phyloP scores from a whole-genome alignment of 2,113 vertebrate species.

The Perccottus glenii region DNA sequence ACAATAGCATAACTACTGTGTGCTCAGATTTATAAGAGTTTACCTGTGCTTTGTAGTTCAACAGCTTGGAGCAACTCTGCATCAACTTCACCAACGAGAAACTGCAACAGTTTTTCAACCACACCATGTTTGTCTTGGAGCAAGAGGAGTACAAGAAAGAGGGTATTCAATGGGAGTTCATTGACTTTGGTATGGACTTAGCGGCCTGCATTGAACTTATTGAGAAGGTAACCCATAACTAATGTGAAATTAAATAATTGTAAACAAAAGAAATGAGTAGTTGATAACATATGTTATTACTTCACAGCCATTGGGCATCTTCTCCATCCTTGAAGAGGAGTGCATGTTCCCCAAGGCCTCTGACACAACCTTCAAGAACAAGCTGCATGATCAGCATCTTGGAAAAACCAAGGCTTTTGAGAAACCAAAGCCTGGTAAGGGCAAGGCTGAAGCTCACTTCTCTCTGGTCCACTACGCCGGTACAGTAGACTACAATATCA shows the following conservation, averaged over 20 bases:
- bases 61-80: slow-evolving; percentile 87
- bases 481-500: slow-evolving; percentile 89
- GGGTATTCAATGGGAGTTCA: slow-evolving; percentile 87
- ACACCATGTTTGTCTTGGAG: slow-evolving; percentile 85
- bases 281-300: no score
- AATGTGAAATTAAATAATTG: background rate
- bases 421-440: slow-evolving; percentile 88
- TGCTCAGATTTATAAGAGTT: no score
- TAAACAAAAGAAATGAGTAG: no score
- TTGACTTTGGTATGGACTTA: slow-evolving; percentile 90
- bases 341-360: slow-evolving; percentile 72
- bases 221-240: slow-evolving; percentile 79
- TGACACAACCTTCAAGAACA: slow-evolving; percentile 88
- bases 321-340: slow-evolving; percentile 82
- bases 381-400: slow-evolving; percentile 89
- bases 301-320: slow-evolving; percentile 80
- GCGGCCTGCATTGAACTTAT: slow-evolving; percentile 90
- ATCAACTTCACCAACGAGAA: slow-evolving; percentile 89
- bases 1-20: no score
- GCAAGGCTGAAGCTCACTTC: slow-evolving; percentile 87
- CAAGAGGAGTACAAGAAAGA: slow-evolving; percentile 90
- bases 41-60: slow-evolving; percentile 71
- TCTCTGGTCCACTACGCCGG: slow-evolving; percentile 88
- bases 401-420: slow-evolving; percentile 88
- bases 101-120: slow-evolving; percentile 88